Evolutionary conservation across 2,113 vertebrate species (phyloP).

Genomic region (Boleophthalmus pectinirostris): DNA sequence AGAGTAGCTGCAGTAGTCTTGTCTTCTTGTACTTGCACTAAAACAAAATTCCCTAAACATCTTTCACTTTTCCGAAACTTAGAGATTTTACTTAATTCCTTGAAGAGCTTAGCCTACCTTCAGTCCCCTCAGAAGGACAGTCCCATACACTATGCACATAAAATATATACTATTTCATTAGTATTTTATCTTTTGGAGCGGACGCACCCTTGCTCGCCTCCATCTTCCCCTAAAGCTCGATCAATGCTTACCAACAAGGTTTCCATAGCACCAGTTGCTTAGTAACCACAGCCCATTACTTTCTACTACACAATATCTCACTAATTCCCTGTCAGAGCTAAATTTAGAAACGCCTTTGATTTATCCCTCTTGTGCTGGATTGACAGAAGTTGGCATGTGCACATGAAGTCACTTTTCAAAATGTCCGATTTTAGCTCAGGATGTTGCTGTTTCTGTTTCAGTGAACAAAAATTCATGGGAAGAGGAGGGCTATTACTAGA

Average conservation of each 20-base stretch:
- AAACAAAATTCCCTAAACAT: too few species aligned
- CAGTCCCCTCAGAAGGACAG: background rate
- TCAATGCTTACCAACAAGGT: constrained; percentile 77
- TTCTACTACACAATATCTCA: constrained; percentile 66
- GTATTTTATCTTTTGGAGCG: constrained; percentile 49
- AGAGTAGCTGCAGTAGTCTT: too few species aligned
- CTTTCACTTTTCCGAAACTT: background rate
- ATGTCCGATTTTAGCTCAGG: constrained; percentile 43
- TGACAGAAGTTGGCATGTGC: constrained; percentile 61
- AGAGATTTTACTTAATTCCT: background rate
- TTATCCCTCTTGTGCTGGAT: constrained; percentile 63
- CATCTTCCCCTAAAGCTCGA: constrained; percentile 60
- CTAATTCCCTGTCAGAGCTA: constrained; percentile 76
- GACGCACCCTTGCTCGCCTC: constrained; percentile 49
- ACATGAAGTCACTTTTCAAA: constrained; percentile 40
- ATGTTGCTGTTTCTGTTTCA: background rate
- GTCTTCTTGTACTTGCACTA: background rate
- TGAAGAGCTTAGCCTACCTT: background rate
- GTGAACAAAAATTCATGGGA: constrained; percentile 37
- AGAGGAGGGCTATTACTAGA: constrained; percentile 25
- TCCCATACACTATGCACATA: background rate
- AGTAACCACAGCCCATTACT: constrained; percentile 69
- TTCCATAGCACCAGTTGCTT: constrained; percentile 77
- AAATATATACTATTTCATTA: background rate
- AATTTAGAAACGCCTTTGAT: constrained; percentile 77